Conservation (phyloP, 1,140 invertebrate species). For the Penaeus indicus region DNA sequence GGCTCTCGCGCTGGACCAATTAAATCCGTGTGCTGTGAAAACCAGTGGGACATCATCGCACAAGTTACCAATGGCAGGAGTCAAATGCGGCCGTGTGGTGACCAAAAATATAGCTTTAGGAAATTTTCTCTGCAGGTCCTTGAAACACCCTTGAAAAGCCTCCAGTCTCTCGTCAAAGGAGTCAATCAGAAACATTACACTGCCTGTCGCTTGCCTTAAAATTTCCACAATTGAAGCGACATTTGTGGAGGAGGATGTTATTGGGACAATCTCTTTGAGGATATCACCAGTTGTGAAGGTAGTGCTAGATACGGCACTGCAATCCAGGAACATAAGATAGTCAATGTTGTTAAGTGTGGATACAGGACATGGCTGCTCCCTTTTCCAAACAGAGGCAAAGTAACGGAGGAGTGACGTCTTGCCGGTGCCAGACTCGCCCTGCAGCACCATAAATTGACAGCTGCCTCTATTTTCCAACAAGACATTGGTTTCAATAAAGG, state of each 20-base stretch:
- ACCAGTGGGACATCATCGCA: neutral
- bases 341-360: neutral
- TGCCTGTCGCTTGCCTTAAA: neutral
- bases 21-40: conserved; percentile 28
- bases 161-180: conserved; percentile 29
- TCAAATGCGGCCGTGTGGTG: conserved; percentile 36
- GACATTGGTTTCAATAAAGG: too few relatives aligned
- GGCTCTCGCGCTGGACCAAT: neutral
- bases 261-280: neutral
- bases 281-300: neutral
- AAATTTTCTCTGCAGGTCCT: conserved; percentile 10
- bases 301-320: neutral
- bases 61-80: neutral
- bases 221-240: neutral
- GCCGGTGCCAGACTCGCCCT: conserved; percentile 16
- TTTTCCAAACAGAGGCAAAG: neutral
- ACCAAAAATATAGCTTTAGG: conserved; percentile 19
- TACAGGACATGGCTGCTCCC: neutral
- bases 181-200: conserved; percentile 32
- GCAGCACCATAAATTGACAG: neutral
- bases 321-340: conserved; percentile 16
- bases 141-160: neutral
- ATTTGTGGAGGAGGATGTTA: neutral
- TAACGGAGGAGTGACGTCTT: conserved; percentile 19
- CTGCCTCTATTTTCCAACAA: neutral